Base-by-base conservation (phyloP, 2,797 vertebrate genomes). In the Amblyopsis hoosieri region DNA sequence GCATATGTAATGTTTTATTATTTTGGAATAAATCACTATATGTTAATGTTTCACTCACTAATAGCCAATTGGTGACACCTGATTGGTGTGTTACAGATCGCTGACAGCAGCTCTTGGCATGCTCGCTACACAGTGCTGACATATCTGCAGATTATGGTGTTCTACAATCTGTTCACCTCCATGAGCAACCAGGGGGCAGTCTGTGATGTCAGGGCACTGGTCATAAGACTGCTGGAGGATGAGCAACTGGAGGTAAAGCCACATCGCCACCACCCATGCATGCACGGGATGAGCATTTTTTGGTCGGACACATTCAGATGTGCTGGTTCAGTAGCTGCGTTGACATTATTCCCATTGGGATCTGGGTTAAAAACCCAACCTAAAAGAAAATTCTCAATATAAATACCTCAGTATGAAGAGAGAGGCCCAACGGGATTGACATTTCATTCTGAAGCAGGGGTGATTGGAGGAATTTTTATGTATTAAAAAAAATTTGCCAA, bases 61-160 rank as follows among this genome's bases (percentile, higher is more conserved):
- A n/a, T 2, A 51, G 13, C 53, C 2, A 48, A 13, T 56, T 71
- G n/a, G 12, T 72, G 48, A 69, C 57, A 47, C 61, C 9, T 15
- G 50, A 48, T 67, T 60, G 52, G 13, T 80, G 57, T 80, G 67
- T 87, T 91, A 51, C 89, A 99, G 97, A 98, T 96, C 62, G 94
- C 97, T 72, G 93, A 90, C 86, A 98, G 95, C 89, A 95, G 93
- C 92, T 99, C 97, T 67, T 99, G 97, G 97, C 97, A 99, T 29
- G 96, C 96, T 37, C 93, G 96, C 65, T 99, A 98, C 82, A 96
- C 97, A 3, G 91, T 98, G 66, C 88, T 99, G 85, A 97, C 95
- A 85, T 99, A 98, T 93, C 94, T 98, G 88, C 97, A 99, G 91
- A 95, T 96, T 66, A 97, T 97, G 96, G 97, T 98, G 52, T 99